A percentile compares a stretch with the other conserved stretches of the same genome.
Evolutionary conservation across 2,888 invertebrate species (phyloP).

Genomic region (Agrenia bidenticulata): DNA sequence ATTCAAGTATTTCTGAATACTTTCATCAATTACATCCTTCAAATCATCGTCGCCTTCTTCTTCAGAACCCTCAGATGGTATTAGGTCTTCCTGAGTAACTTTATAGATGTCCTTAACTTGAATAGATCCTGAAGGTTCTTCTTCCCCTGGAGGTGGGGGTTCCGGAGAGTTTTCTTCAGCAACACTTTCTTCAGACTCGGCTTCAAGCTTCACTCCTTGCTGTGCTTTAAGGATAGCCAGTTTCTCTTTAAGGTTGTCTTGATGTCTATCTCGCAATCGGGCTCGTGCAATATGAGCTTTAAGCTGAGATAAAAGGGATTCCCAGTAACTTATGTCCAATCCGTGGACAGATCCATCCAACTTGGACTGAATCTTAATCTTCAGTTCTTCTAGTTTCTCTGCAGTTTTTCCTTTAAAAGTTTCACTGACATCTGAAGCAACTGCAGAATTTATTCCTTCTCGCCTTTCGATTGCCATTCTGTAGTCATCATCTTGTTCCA

Average conservation of each 20-base stretch:
- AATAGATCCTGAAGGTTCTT: slow-evolving; percentile 30
- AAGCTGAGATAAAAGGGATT: slow-evolving; percentile 89
- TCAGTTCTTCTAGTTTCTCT: slow-evolving; percentile 77
- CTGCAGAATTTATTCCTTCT: slow-evolving; percentile 86
- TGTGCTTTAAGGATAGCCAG: slow-evolving; percentile 85
- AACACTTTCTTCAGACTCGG: slow-evolving; percentile 7
- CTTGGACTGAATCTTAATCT: slow-evolving; percentile 81
- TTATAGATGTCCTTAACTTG: slow-evolving; percentile 30
- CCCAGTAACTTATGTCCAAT: slow-evolving; percentile 97
- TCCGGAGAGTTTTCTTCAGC: slow-evolving; percentile 18
- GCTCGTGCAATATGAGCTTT: slow-evolving; percentile 95
- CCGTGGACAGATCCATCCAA: slow-evolving; percentile 81
- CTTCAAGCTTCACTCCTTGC: slow-evolving; percentile 60
- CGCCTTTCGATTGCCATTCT: slow-evolving; percentile 65
- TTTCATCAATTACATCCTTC: slow-evolving; percentile 62
- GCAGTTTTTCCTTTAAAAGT: slow-evolving; percentile 94
- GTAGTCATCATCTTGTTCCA: slow-evolving; percentile 66
- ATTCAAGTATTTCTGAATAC: slow-evolving; percentile 69
- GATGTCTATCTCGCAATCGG: slow-evolving; percentile 86
- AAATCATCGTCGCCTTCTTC: slow-evolving; percentile 57
- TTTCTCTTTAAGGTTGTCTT: slow-evolving; percentile 82
- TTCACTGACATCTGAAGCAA: slow-evolving; percentile 81
- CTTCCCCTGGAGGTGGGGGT: slow-evolving; percentile 23
- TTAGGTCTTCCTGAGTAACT: neutral
- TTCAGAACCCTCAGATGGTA: slow-evolving; percentile 52